Percentiles rank a stretch among this genome's conserved stretches.
Conservation (phyloP, 2,797 vertebrate genomes). For the Crenuchus spilurus region DNA sequence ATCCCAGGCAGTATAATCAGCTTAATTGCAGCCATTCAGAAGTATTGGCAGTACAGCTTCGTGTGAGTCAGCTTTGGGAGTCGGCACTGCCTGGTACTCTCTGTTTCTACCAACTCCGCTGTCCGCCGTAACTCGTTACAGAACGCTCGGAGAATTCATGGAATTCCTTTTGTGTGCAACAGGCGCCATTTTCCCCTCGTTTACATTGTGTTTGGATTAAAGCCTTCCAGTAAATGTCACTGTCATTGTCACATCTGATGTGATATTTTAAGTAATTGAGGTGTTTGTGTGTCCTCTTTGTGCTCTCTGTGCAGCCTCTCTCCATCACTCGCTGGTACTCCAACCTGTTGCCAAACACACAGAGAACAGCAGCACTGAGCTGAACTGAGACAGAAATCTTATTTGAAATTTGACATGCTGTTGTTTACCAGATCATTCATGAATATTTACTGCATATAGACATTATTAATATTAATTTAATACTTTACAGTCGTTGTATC, state of each 20-base stretch:
- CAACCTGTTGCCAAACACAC: constrained; percentile 62
- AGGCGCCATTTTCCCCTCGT: constrained; percentile 13
- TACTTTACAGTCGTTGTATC: no score
- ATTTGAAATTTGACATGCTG: neutral
- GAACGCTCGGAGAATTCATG: constrained; percentile 21
- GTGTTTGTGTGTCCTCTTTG: neutral
- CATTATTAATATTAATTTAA: no score
- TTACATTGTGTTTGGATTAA: constrained; percentile 11
- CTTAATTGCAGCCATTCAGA: constrained; percentile 56
- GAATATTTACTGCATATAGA: neutral
- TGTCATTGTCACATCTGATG: neutral
- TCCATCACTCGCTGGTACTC: constrained; percentile 31
- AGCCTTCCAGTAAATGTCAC: neutral
- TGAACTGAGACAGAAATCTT: neutral
- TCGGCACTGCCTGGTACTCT: constrained; percentile 49
- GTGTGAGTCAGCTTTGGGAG: constrained; percentile 53
- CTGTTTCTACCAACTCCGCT: constrained; percentile 30
- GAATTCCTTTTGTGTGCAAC: constrained; percentile 33
- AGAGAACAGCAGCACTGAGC: constrained; percentile 10
- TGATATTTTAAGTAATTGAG: neutral
- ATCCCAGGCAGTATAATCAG: constrained; percentile 55
- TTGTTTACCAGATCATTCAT: neutral
- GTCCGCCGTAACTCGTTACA: constrained; percentile 7
- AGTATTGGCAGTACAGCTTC: constrained; percentile 44
- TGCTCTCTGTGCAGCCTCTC: neutral